A percentile compares a stretch with the other conserved stretches of the same genome.
Conservation (phyloP, 2,797 vertebrate genomes). For the Acestrorhynchus altus region DNA sequence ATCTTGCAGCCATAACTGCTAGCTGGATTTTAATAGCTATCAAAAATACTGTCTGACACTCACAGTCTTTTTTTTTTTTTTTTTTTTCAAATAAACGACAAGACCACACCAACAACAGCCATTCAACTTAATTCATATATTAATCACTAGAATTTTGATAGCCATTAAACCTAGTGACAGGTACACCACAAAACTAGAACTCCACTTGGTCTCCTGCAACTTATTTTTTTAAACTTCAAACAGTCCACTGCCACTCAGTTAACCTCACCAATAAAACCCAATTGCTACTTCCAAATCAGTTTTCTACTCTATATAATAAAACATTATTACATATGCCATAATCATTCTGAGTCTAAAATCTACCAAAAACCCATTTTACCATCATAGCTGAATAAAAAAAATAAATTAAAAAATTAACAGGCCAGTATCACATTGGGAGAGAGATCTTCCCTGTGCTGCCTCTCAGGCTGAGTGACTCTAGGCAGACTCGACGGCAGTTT, state of each 20-base stretch:
- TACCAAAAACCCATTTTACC: slow-evolving; percentile 70
- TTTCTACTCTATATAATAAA: slow-evolving; percentile 76
- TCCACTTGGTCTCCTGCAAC: slow-evolving; percentile 73
- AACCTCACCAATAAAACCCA: slow-evolving; percentile 79
- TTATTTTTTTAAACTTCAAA: slow-evolving; percentile 49
- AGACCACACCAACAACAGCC: slow-evolving; percentile 66
- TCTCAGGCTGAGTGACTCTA: slow-evolving; percentile 36
- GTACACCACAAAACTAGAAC: slow-evolving; percentile 73
- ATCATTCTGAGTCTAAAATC: slow-evolving; percentile 69
- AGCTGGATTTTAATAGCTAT: slow-evolving; percentile 78
- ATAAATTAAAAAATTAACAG: background rate
- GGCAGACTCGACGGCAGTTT: background rate
- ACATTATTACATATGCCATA: slow-evolving; percentile 76
- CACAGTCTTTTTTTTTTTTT: slow-evolving; percentile 56
- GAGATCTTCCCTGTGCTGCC: slow-evolving; percentile 12
- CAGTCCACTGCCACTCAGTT: slow-evolving; percentile 74
- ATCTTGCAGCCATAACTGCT: slow-evolving; percentile 53
- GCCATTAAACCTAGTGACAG: slow-evolving; percentile 77
- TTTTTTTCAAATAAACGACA: slow-evolving; percentile 62
- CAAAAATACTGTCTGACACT: slow-evolving; percentile 71
- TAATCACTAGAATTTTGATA: slow-evolving; percentile 75
- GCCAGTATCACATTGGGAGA: slow-evolving; percentile 18
- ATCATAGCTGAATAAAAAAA: slow-evolving; percentile 53
- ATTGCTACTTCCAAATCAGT: slow-evolving; percentile 67
- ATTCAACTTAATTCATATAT: slow-evolving; percentile 55